phyloP scores from a whole-genome alignment of 1,140 invertebrate species.

The Danaus plexippus region DNA sequence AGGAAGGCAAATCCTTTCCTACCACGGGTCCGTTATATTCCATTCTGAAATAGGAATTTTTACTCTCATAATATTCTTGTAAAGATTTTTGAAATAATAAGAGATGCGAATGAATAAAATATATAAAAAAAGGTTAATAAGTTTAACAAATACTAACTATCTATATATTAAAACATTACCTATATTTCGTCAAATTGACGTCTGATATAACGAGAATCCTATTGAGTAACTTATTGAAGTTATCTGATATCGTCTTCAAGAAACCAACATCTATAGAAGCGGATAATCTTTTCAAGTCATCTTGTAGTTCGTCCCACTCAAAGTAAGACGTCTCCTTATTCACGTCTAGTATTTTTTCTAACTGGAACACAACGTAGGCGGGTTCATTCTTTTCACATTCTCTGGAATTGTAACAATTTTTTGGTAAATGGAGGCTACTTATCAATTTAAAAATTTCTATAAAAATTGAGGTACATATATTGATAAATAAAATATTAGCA shows the following conservation, averaged over 20 bases:
- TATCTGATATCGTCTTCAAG: constrained; percentile 49
- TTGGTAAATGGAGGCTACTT: too few species aligned
- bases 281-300: constrained; percentile 65
- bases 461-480: too few species aligned
- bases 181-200: constrained; percentile 79
- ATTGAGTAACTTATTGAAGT: constrained; percentile 73
- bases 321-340: constrained; percentile 67
- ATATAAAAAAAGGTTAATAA: too few species aligned
- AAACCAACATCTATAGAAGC: constrained; percentile 48
- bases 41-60: constrained; percentile 37
- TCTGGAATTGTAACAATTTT: constrained; percentile 53
- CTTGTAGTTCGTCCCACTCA: constrained; percentile 74
- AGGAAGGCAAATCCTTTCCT: constrained; percentile 78
- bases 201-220: constrained; percentile 76
- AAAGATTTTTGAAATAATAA: too few species aligned
- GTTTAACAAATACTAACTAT: too few species aligned
- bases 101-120: too few species aligned
- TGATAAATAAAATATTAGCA: too few species aligned
- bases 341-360: constrained; percentile 77
- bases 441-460: too few species aligned
- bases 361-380: constrained; percentile 79
- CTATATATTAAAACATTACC: constrained; percentile 30
- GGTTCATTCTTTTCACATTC: constrained; percentile 79
- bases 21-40: constrained; percentile 77
- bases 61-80: constrained; percentile 31